A percentile compares a stretch with the other conserved stretches of the same genome.
Evolutionary conservation across 1,140 invertebrate genomes (phyloP).

Genomic region (Saccostrea cuccullata): DNA sequence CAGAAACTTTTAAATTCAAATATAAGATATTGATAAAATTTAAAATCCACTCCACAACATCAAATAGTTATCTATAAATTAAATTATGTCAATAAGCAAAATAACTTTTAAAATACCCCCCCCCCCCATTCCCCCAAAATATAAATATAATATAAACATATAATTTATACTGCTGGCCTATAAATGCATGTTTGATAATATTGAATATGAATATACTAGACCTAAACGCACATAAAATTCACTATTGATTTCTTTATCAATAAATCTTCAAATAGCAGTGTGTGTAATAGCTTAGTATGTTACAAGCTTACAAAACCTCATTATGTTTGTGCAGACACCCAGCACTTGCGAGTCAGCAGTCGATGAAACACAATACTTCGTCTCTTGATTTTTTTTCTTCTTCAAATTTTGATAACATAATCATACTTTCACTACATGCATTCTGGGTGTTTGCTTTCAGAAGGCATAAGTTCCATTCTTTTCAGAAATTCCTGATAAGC

Average conservation of each 20-base stretch:
- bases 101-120: too few species aligned
- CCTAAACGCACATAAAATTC: neutral
- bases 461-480: slow-evolving; percentile 13
- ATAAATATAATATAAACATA: too few species aligned
- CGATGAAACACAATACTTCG: neutral
- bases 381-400: neutral
- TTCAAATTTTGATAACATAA: slow-evolving; percentile 33
- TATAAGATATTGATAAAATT: too few species aligned
- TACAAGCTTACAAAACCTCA: slow-evolving; percentile 33
- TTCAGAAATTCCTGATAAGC: slow-evolving; percentile 33
- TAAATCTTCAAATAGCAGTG: slow-evolving; percentile 17
- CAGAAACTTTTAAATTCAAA: too few species aligned
- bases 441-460: slow-evolving; percentile 36
- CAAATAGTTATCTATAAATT: too few species aligned
- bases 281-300: slow-evolving; percentile 28
- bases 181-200: too few species aligned
- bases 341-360: neutral
- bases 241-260: slow-evolving; percentile 35
- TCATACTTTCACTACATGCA: slow-evolving; percentile 28
- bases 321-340: slow-evolving; percentile 31
- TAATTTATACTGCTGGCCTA: too few species aligned
- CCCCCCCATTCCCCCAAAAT: too few species aligned
- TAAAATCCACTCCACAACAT: too few species aligned
- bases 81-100: too few species aligned
- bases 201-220: too few species aligned